These are phyloP conservation scores for Pollenia angustigena DNA, from an alignment of 2,888 invertebrate genomes.

Conservation along the genomic window DNA sequence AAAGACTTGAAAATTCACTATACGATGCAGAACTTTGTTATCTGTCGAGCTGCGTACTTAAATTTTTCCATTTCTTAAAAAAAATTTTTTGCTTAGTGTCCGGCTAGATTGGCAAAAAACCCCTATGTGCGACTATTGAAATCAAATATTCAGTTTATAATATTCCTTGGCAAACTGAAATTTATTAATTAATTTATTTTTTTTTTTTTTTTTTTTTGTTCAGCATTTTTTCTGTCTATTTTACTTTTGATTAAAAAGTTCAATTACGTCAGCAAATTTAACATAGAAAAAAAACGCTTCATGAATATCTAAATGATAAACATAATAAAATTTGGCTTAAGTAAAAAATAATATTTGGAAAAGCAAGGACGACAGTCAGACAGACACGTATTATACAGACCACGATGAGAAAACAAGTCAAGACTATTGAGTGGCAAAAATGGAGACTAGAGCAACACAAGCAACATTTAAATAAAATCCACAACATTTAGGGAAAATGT, in stretches of 20 bases:
- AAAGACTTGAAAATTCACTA: too few species aligned
- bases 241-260: conserved; percentile 38
- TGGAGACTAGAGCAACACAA: not conserved
- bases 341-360: not conserved
- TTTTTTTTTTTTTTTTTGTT: conserved; percentile 9
- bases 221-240: not conserved
- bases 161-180: conserved; percentile 17
- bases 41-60: too few species aligned
- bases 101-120: too few species aligned
- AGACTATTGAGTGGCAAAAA: not conserved
- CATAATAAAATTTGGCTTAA: not conserved
- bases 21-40: too few species aligned
- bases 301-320: conserved; percentile 45
- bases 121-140: too few species aligned
- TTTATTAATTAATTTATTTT: conserved; percentile 23
- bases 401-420: not conserved
- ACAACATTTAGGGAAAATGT: conserved; percentile 16
- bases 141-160: not conserved
- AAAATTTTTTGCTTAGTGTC: too few species aligned
- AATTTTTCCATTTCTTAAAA: too few species aligned
- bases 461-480: conserved; percentile 1
- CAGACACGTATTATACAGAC: not conserved
- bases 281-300: conserved; percentile 44
- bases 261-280: conserved; percentile 44
- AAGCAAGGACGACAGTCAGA: not conserved